A percentile compares a stretch with the other conserved stretches of the same genome.
Conservation (phyloP, 1,140 invertebrate species). For the Lepidurus arcticus region DNA sequence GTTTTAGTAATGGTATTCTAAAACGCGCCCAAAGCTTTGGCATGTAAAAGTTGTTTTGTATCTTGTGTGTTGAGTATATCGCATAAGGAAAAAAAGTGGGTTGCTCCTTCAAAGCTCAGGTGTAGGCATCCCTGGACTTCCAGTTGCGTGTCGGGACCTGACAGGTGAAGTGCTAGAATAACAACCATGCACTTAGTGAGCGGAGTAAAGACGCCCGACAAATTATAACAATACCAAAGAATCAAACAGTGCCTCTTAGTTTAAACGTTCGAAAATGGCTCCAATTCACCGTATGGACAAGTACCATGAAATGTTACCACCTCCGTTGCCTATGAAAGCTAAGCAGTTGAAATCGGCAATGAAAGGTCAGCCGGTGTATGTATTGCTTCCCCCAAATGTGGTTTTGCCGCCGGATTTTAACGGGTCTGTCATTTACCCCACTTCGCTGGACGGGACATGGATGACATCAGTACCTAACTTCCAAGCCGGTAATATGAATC, state of each 20-base stretch:
- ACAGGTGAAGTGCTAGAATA: background rate
- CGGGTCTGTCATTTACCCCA: constrained; percentile 14
- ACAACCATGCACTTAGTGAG: too few species aligned
- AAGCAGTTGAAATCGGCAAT: constrained; percentile 30
- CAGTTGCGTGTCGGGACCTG: background rate
- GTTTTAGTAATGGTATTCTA: background rate
- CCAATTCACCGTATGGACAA: constrained; percentile 32
- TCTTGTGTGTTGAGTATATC: background rate
- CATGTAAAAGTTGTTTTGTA: background rate
- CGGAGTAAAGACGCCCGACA: background rate
- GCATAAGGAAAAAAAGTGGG: background rate
- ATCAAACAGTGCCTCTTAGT: background rate
- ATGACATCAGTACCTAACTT: background rate
- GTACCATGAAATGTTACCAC: constrained; percentile 31
- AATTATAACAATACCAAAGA: background rate
- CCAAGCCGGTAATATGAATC: background rate
- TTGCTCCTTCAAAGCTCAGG: constrained; percentile 5
- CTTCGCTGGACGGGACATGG: constrained; percentile 6
- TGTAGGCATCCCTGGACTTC: background rate
- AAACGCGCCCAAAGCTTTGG: background rate
- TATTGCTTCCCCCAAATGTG: constrained; percentile 23
- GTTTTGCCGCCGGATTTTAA: constrained; percentile 18
- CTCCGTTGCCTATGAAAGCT: constrained; percentile 30
- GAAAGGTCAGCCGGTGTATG: constrained; percentile 28
- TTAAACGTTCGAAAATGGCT: constrained; percentile 26